Percentiles rank a stretch among this genome's conserved stretches.
phyloP scores from a whole-genome alignment of 1,140 invertebrate species.

The Drosophila tristis region DNA sequence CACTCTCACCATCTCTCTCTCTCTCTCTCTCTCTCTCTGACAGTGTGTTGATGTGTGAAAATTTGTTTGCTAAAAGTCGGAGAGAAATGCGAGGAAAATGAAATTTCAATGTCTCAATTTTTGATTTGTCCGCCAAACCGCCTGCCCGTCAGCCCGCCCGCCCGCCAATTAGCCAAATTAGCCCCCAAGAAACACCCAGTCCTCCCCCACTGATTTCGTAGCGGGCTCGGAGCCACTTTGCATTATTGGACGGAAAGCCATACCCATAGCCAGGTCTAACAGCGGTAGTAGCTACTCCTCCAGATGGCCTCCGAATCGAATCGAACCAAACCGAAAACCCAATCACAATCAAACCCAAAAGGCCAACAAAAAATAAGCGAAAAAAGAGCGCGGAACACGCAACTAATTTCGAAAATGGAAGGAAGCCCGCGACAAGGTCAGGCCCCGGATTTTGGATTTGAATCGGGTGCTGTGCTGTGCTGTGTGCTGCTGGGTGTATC shows the following conservation, averaged over 20 bases:
- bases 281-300: slow-evolving; percentile 5
- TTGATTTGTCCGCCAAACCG: slow-evolving; percentile 30
- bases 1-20: too few species aligned
- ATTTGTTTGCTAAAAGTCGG: slow-evolving; percentile 32
- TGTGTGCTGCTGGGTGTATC: too few species aligned
- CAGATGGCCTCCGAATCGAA: slow-evolving; percentile 55
- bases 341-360: slow-evolving; percentile 22
- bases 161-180: slow-evolving; percentile 71
- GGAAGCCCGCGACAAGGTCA: slow-evolving; percentile 58
- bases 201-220: too few species aligned
- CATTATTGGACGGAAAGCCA: slow-evolving; percentile 52
- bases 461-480: neutral
- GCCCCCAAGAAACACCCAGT: slow-evolving; percentile 11
- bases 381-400: slow-evolving; percentile 57
- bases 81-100: neutral
- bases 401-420: slow-evolving; percentile 68
- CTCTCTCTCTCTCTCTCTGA: neutral
- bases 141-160: too few species aligned
- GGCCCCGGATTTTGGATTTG: slow-evolving; percentile 18
- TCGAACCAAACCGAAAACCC: slow-evolving; percentile 25
- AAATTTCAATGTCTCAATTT: slow-evolving; percentile 39
- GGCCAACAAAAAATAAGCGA: slow-evolving; percentile 7
- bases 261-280: slow-evolving; percentile 18
- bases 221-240: slow-evolving; percentile 36
- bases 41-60: slow-evolving; percentile 72